Evolutionary conservation across 2,113 vertebrate genomes (phyloP).

Genomic region (Bambusicola thoracicus): DNA sequence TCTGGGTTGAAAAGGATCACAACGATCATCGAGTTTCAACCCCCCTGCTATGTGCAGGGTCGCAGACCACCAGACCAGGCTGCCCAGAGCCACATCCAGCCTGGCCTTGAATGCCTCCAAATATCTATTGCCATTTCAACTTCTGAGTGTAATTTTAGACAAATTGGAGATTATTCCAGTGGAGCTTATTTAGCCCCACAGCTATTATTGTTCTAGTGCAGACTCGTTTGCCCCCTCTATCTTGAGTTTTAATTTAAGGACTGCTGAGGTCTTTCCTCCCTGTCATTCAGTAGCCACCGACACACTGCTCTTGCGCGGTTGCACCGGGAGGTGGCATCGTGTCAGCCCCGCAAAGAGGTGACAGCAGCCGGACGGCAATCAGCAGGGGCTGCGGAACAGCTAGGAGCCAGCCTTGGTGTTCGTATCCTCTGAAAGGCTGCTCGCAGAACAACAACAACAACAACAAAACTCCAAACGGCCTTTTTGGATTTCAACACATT

Average conservation of each 20-base stretch:
- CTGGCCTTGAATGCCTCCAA: too few relatives aligned
- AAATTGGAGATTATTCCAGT: background rate
- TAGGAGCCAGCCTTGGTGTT: background rate
- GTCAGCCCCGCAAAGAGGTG: background rate
- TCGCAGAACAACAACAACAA: background rate
- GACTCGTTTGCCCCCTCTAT: background rate
- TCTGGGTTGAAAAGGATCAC: too few relatives aligned
- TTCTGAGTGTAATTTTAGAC: background rate
- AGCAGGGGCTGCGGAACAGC: background rate
- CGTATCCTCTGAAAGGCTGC: background rate
- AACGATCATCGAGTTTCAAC: too few relatives aligned
- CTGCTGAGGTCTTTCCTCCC: background rate
- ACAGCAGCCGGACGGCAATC: rapidly evolving
- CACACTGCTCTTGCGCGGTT: background rate
- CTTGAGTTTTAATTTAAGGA: background rate
- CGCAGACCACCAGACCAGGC: too few relatives aligned
- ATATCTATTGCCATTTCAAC: background rate
- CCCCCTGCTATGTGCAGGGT: too few relatives aligned
- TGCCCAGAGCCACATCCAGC: too few relatives aligned
- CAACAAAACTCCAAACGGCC: background rate
- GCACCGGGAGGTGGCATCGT: background rate
- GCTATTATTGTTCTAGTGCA: background rate
- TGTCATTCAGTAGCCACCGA: background rate
- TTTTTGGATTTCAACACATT: background rate
- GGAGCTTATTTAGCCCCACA: background rate